Conservation (phyloP, 1,140 invertebrate genomes). For the Maconellicoccus hirsutus region DNA sequence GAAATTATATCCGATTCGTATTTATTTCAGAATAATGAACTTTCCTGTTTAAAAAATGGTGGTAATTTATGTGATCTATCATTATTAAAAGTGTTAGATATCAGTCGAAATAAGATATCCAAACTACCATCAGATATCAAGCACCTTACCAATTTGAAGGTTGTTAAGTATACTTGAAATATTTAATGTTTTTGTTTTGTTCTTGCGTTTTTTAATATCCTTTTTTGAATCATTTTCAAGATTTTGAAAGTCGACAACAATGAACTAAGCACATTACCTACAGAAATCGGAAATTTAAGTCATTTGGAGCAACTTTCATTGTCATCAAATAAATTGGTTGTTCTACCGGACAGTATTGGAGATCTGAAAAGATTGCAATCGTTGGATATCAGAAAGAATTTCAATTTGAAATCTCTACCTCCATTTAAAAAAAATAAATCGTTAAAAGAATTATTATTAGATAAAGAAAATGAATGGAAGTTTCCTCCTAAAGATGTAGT, state of each 20-base stretch:
- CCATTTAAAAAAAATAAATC: conserved; percentile 32
- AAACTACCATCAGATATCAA: neutral
- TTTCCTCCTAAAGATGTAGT: neutral
- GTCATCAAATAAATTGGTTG: conserved; percentile 71
- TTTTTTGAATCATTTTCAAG: conserved; percentile 41
- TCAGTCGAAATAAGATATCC: neutral
- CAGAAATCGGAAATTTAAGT: conserved; percentile 62
- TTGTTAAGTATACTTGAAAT: too few relatives aligned
- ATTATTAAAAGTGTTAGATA: neutral
- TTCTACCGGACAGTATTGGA: conserved; percentile 71
- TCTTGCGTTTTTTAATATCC: too few relatives aligned
- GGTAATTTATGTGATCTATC: neutral
- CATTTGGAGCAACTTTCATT: conserved; percentile 80
- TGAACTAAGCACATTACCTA: conserved; percentile 65
- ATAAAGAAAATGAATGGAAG: neutral
- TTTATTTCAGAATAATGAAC: conserved; percentile 12
- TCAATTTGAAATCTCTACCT: conserved; percentile 62
- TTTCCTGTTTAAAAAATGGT: neutral
- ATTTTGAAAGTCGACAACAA: conserved; percentile 83
- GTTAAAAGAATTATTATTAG: neutral
- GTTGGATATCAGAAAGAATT: conserved; percentile 77
- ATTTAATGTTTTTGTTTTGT: too few relatives aligned
- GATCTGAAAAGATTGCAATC: conserved; percentile 71
- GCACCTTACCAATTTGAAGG: neutral
- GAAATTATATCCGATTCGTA: neutral